Conservation (phyloP, 37 sponge, comb jelly and placozoan species). For the Ianthella basta region DNA sequence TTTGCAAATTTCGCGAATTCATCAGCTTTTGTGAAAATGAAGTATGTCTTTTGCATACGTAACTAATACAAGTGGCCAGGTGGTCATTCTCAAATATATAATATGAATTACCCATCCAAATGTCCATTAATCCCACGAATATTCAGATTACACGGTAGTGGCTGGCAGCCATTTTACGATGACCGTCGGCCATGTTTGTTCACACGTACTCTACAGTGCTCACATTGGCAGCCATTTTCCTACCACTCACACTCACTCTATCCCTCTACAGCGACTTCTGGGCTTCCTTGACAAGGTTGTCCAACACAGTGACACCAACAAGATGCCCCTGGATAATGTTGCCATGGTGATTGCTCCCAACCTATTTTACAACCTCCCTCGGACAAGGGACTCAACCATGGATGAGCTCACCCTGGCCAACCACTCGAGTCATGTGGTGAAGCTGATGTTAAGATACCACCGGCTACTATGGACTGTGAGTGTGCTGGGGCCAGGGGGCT, state of each 20-base stretch:
- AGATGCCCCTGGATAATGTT: slow-evolving; percentile 84
- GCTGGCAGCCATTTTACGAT: too few relatives aligned
- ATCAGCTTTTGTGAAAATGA: too few relatives aligned
- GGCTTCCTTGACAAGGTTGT: slow-evolving; percentile 64
- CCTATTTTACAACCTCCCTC: slow-evolving; percentile 67
- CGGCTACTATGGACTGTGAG: slow-evolving; percentile 82
- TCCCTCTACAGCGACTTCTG: slow-evolving; percentile 57
- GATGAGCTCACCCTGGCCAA: slow-evolving; percentile 79
- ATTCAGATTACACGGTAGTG: too few relatives aligned
- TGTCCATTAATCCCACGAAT: too few relatives aligned
- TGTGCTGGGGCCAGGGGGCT: background rate
- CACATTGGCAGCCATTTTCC: too few relatives aligned
- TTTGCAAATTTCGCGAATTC: too few relatives aligned
- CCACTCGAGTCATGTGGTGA: slow-evolving; percentile 65
- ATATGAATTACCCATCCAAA: too few relatives aligned
- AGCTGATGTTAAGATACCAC: slow-evolving; percentile 80
- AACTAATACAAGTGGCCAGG: too few relatives aligned
- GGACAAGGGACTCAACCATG: slow-evolving; percentile 10
- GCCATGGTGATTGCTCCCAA: slow-evolving; percentile 91
- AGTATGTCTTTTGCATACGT: too few relatives aligned
- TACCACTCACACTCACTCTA: background rate
- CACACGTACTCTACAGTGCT: too few relatives aligned
- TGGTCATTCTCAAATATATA: too few relatives aligned
- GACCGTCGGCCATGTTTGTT: too few relatives aligned
- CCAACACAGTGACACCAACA: slow-evolving; percentile 61